Base-by-base conservation (phyloP, 2,888 invertebrate genomes). In the Pyrochroa serraticornis region DNA sequence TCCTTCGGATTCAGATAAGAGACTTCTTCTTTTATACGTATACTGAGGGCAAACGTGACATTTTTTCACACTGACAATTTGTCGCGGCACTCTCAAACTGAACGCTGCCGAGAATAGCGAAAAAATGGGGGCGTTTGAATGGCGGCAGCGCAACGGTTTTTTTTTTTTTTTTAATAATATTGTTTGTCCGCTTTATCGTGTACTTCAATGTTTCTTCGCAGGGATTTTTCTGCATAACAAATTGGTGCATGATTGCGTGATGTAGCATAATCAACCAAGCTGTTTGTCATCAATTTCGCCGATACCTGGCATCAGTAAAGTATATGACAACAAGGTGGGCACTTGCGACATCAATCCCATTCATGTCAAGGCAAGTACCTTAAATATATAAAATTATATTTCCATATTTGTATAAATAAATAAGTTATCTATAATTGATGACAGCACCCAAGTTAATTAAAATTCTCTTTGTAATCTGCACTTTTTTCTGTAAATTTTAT, bases 1-100 rank as follows among this genome's bases (percentile, higher is more conserved):
- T 67, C 69, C 68, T 70, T 68, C 68, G 70, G 69, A 72, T 72
- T 71, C 71, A 71, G 73, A 72, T 74, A 74, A 75, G 69, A 69
- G 65, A 65, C 67, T 69, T 68, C 67, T 67, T 68, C 66, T 70
- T 70, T 66, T 68, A 35, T 62, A 48, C 59, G 49, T 62, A 55
- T 35, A 50, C 47, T 42, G 51, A 57, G 60, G 63, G 65, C 64
- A 71, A 68, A 72, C 71, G 72, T 73, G 74, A 72, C 71, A 70
- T 71, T 71, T 73, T 74, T 72, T 72, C 66, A 60, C 60, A 62
- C 64, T 60, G 67, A 67, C 72, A 71, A 72, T 73, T 74, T 72
- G 71, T 74, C 70, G 62, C 55, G 41, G 45, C 56, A 58, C 61
- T 60, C 37, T 39, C 43, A 41, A 48, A 53, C 34, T 13, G 53